Conservation (phyloP, 2,113 vertebrate genomes). For the Rhinopithecus roxellana region DNA sequence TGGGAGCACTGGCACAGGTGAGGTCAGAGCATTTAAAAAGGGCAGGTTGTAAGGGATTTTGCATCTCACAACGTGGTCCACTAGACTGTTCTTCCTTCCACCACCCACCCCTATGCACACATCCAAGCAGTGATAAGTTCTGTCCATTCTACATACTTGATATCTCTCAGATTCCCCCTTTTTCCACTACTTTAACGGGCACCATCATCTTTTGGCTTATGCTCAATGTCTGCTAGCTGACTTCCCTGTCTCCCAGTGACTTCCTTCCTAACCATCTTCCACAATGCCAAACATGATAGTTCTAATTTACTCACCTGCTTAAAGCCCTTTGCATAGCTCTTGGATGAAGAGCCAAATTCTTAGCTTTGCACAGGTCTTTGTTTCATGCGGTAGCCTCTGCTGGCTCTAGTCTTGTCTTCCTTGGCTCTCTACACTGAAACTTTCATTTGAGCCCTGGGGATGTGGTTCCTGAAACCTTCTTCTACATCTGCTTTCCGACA, state of each 20-base stretch:
- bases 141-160: background rate
- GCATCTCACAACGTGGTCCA: background rate
- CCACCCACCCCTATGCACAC: background rate
- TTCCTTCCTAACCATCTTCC: rapidly evolving
- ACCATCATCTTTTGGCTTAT: background rate
- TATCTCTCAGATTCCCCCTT: rapidly evolving
- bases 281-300: background rate
- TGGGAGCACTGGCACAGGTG: background rate
- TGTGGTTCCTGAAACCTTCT: background rate
- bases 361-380: background rate
- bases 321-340: background rate
- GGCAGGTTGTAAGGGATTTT: background rate
- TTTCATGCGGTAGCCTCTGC: background rate
- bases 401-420: background rate
- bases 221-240: background rate
- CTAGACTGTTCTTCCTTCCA: background rate
- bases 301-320: background rate
- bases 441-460: background rate
- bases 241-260: background rate
- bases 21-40: background rate
- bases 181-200: background rate
- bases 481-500: rapidly evolving
- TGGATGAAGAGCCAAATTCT: background rate
- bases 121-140: background rate
- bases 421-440: rapidly evolving